phyloP scores from a whole-genome alignment of 2,113 vertebrate species.

The Prunella himalayana region DNA sequence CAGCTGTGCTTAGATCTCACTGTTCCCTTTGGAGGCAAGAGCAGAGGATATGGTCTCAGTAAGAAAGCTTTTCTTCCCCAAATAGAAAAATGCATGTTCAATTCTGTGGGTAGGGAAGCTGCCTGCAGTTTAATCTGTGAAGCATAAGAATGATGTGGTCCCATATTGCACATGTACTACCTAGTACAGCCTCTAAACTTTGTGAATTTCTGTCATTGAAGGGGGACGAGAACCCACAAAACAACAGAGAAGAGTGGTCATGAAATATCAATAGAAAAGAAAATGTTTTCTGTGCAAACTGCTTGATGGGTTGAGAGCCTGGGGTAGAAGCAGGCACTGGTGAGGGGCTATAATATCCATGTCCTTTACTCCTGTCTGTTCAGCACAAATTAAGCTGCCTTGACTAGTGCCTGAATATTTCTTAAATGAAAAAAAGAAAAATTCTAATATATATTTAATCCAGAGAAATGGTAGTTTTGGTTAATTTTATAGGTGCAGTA shows the following conservation, averaged over 20 bases:
- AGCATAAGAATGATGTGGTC: rapidly evolving
- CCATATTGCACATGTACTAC: not conserved
- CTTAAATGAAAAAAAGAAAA: not conserved
- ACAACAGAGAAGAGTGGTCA: rapidly evolving
- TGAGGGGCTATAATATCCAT: not conserved
- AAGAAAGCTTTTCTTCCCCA: not conserved
- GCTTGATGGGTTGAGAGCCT: not conserved
- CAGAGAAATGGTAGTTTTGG: not conserved
- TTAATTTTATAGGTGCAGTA: not conserved
- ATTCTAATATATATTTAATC: not conserved
- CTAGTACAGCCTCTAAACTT: not conserved
- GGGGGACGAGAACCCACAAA: not conserved
- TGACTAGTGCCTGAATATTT: not conserved
- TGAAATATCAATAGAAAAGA: not conserved
- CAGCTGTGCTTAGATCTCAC: not conserved
- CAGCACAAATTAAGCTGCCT: not conserved
- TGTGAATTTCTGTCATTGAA: not conserved
- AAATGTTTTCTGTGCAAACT: not conserved
- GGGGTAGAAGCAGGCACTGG: not conserved
- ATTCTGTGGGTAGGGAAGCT: not conserved
- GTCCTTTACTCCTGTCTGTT: not conserved
- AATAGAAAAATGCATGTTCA: not conserved
- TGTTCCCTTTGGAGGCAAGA: not conserved
- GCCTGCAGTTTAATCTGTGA: not conserved
- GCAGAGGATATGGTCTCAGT: not conserved